These are phyloP conservation scores for Dreissena polymorpha DNA, from an alignment of 1,140 invertebrate species.

Conservation along the genomic window DNA sequence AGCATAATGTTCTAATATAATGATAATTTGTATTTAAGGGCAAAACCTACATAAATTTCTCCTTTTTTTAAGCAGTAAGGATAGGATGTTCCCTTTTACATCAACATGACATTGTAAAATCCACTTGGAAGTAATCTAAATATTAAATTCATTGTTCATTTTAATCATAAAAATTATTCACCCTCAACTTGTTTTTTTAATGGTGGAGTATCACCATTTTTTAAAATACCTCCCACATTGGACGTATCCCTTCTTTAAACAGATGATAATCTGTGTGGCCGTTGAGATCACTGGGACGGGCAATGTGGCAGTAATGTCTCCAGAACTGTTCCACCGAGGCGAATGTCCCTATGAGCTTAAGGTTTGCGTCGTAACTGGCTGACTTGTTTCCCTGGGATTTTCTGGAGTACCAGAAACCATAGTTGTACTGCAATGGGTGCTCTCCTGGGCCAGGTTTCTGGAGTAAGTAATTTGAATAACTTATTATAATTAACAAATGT, in stretches of 20 bases:
- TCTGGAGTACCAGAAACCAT: constrained; percentile 94
- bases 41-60: no score
- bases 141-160: no score
- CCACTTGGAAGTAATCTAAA: no score
- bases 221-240: constrained; percentile 94
- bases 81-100: no score
- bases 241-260: constrained; percentile 99
- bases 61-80: no score
- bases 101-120: no score
- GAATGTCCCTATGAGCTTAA: constrained; percentile 87
- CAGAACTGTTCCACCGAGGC: constrained; percentile 97
- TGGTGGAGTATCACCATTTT: background rate
- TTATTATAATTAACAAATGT: background rate
- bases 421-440: constrained; percentile 93
- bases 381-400: constrained; percentile 85
- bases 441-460: constrained; percentile 83
- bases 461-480: constrained; percentile 12
- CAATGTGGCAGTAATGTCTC: constrained; percentile 95
- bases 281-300: constrained; percentile 87
- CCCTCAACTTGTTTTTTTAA: no score
- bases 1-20: no score
- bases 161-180: no score
- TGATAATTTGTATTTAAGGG: no score
- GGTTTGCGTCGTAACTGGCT: constrained; percentile 86
- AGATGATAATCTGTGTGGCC: constrained; percentile 97